Conservation (phyloP, 1,140 invertebrate species). For the Brachionus calyciflorus region DNA sequence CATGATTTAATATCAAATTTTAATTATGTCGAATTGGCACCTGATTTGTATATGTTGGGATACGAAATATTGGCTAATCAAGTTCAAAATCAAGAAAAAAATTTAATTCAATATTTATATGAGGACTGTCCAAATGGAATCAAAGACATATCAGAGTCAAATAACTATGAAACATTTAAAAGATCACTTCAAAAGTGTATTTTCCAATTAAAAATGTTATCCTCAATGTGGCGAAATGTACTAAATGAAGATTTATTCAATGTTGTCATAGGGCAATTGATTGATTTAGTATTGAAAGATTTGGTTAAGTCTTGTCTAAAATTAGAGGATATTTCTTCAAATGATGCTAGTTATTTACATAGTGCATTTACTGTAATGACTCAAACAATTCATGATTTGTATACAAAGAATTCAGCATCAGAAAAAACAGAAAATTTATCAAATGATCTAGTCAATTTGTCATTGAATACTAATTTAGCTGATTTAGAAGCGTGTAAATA, state of each 20-base stretch:
- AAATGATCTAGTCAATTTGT: slow-evolving; percentile 8
- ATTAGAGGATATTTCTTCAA: slow-evolving; percentile 28
- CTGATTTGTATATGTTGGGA: not conserved
- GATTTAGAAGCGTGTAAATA: slow-evolving; percentile 20
- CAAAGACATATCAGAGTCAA: not conserved
- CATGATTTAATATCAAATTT: slow-evolving; percentile 27
- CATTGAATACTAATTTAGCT: slow-evolving; percentile 1
- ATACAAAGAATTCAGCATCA: not conserved
- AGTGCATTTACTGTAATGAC: not conserved
- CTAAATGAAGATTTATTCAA: not conserved
- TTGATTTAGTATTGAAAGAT: slow-evolving; percentile 1
- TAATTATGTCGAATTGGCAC: slow-evolving; percentile 10
- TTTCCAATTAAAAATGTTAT: not conserved
- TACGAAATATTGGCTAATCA: slow-evolving; percentile 28
- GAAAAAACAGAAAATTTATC: not conserved
- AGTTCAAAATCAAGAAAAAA: slow-evolving; percentile 17
- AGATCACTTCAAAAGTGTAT: slow-evolving; percentile 22
- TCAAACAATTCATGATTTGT: slow-evolving; percentile 12
- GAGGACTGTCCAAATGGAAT: slow-evolving; percentile 39
- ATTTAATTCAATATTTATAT: slow-evolving; percentile 30
- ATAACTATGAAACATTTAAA: slow-evolving; percentile 25
- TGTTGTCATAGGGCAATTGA: slow-evolving; percentile 23
- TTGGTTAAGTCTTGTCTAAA: slow-evolving; percentile 11
- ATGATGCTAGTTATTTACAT: slow-evolving; percentile 35
- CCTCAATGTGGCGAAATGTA: slow-evolving; percentile 24